phyloP scores from a whole-genome alignment of 2,888 invertebrate genomes.

The Coelinius sp. region DNA sequence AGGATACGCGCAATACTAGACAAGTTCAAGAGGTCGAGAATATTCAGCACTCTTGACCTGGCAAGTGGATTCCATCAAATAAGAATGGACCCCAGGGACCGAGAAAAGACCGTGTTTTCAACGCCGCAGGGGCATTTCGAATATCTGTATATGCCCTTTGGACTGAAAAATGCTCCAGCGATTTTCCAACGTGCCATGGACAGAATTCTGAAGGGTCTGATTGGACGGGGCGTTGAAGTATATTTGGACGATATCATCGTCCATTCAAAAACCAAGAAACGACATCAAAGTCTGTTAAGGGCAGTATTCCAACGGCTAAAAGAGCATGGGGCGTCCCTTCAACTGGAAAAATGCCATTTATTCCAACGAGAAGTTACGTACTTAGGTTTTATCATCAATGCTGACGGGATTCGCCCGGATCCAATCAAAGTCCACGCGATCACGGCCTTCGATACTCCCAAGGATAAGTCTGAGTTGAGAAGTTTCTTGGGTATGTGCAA shows the following conservation, averaged over 20 bases:
- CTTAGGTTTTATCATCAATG: constrained; percentile 3
- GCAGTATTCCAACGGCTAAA: background rate
- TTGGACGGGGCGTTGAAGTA: background rate
- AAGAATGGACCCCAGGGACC: constrained; percentile 35
- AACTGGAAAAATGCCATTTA: constrained; percentile 14
- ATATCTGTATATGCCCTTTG: constrained; percentile 53
- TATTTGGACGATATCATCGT: background rate
- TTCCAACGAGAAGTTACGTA: background rate
- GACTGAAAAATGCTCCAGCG: constrained; percentile 41
- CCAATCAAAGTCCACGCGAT: background rate
- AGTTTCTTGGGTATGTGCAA: constrained; percentile 31
- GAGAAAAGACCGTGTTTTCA: constrained; percentile 50
- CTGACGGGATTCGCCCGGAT: background rate
- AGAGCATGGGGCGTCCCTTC: background rate
- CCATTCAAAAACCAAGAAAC: background rate
- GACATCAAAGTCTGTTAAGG: background rate
- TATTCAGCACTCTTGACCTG: constrained; percentile 38
- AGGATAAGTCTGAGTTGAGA: constrained; percentile 19
- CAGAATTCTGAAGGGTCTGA: background rate
- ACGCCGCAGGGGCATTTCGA: constrained; percentile 52
- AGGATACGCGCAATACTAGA: constrained; percentile 23
- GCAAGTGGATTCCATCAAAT: constrained; percentile 43
- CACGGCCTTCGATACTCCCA: background rate
- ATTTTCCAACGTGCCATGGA: constrained; percentile 26
- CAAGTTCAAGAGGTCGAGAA: constrained; percentile 32